phyloP scores from a whole-genome alignment of 2,113 vertebrate species.

The Macquaria australasica region DNA sequence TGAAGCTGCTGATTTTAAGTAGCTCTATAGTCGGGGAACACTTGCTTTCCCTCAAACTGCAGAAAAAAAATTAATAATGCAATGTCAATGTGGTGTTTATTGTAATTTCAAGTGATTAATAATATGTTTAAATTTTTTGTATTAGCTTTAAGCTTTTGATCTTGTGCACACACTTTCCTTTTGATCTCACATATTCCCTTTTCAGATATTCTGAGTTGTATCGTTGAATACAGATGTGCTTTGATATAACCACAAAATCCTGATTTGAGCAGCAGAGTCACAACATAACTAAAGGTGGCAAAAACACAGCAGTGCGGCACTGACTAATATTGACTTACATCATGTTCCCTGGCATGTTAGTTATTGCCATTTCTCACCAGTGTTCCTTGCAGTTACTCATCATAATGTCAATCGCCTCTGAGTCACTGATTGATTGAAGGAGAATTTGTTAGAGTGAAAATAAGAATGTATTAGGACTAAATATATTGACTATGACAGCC shows the following conservation, averaged over 20 bases:
- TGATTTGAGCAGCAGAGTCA: conserved; percentile 21
- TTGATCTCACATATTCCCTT: conserved; percentile 42
- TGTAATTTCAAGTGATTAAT: conserved; percentile 57
- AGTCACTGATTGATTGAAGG: conserved; percentile 26
- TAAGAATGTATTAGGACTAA: neutral
- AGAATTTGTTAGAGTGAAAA: conserved; percentile 5
- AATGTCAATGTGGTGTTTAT: conserved; percentile 15
- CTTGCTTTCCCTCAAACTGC: conserved; percentile 18
- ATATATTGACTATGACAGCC: conserved; percentile 21
- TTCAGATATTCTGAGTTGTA: conserved; percentile 32
- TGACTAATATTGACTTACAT: conserved; percentile 37
- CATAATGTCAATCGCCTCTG: conserved; percentile 18
- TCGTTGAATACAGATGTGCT: conserved; percentile 25
- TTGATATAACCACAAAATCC: conserved; percentile 31
- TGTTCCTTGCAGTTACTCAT: conserved; percentile 17
- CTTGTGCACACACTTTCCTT: conserved; percentile 31
- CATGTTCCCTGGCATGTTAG: conserved; percentile 31
- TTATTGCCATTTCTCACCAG: conserved; percentile 32
- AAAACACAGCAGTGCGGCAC: conserved; percentile 18
- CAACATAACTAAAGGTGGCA: conserved; percentile 41
- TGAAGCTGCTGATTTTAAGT: conserved; percentile 49
- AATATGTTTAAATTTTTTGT: conserved; percentile 18
- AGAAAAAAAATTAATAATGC: conserved; percentile 34
- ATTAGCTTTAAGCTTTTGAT: conserved; percentile 47
- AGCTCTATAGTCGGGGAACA: conserved; percentile 17